Conservation (phyloP, 2,888 invertebrate genomes). For the Phasia obesa region DNA sequence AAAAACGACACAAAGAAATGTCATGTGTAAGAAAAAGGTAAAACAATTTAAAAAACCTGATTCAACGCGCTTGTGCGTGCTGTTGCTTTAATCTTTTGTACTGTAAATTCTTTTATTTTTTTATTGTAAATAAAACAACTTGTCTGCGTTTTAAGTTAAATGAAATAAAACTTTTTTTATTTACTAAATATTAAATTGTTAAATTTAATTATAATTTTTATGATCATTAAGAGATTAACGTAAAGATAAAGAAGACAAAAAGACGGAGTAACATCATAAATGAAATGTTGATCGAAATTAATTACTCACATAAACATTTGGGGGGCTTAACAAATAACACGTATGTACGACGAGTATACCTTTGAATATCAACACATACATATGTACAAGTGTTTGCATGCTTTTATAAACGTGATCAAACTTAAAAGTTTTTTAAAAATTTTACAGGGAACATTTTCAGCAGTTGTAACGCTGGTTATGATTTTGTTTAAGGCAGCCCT, state of each 20-base stretch:
- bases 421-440: background rate
- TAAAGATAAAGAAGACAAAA: slow-evolving; percentile 25
- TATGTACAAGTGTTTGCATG: background rate
- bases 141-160: slow-evolving; percentile 6
- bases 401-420: background rate
- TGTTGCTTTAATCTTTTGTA: no score
- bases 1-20: no score
- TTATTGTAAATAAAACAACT: no score
- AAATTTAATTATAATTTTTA: slow-evolving; percentile 37
- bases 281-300: slow-evolving; percentile 43
- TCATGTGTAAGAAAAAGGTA: no score
- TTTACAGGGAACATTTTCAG: no score
- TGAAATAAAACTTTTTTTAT: slow-evolving; percentile 21
- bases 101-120: background rate
- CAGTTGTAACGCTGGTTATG: no score
- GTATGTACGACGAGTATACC: background rate
- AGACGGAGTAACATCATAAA: slow-evolving; percentile 33
- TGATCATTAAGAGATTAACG: slow-evolving; percentile 27
- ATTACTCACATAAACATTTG: slow-evolving; percentile 26
- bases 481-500: no score
- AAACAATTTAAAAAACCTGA: no score
- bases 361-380: background rate
- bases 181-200: slow-evolving; percentile 24
- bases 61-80: no score
- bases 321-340: slow-evolving; percentile 15